Percentiles rank a stretch among this genome's conserved stretches.
Conservation (phyloP, 2,113 vertebrate species). For the Apteryx mantelli region DNA sequence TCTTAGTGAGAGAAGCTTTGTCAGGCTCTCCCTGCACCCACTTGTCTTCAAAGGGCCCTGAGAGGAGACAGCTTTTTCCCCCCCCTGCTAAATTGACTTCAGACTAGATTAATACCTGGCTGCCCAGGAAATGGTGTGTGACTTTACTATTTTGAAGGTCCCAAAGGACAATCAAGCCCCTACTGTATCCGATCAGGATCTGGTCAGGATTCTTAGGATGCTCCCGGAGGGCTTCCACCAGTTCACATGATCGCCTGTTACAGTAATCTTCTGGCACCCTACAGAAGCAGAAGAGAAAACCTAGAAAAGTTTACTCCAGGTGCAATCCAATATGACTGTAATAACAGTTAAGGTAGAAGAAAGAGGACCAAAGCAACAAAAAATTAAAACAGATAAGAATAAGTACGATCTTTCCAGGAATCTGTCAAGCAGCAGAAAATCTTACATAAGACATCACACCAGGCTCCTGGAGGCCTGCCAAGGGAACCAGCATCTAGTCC, state of each 20-base stretch:
- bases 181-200: slow-evolving; percentile 92
- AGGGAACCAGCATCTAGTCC: background rate
- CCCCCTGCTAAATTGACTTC: background rate
- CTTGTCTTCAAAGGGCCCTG: background rate
- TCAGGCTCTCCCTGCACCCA: background rate
- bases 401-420: background rate
- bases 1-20: background rate
- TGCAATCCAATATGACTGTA: background rate
- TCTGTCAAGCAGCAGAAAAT: background rate
- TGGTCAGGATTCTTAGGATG: slow-evolving; percentile 86
- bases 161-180: slow-evolving; percentile 92
- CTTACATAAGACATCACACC: background rate
- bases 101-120: slow-evolving; percentile 80
- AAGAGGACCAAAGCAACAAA: background rate
- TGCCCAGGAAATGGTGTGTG: slow-evolving; percentile 86
- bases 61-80: background rate
- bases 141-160: slow-evolving; percentile 81
- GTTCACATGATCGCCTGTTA: slow-evolving; percentile 87
- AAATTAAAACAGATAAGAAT: background rate
- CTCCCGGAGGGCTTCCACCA: slow-evolving; percentile 91
- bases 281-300: background rate
- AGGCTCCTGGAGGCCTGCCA: background rate
- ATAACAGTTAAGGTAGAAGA: background rate
- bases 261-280: slow-evolving; percentile 90
- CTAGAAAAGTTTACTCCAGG: background rate